Conservation (phyloP, 2,113 vertebrate species). For the Vulpes lagopus region DNA sequence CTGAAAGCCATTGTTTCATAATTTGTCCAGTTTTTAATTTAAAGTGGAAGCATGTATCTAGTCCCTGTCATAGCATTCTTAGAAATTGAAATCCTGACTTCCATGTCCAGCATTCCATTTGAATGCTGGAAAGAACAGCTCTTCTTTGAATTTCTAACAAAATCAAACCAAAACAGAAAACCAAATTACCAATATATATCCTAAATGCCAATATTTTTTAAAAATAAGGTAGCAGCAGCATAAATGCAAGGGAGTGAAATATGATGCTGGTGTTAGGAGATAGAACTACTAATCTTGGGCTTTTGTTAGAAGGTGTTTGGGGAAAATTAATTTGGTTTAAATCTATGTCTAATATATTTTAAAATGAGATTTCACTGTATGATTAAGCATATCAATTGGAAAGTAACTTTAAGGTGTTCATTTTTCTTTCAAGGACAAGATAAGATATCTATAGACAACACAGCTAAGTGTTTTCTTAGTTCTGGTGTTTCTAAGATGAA, state of each 20-base stretch:
- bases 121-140: constrained; percentile 12
- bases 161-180: not conserved
- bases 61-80: not conserved
- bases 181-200: not conserved
- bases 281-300: not conserved
- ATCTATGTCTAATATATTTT: not conserved
- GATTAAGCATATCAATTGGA: not conserved
- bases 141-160: constrained; percentile 50
- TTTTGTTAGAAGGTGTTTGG: constrained; percentile 32
- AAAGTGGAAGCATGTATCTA: not conserved
- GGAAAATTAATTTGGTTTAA: not conserved
- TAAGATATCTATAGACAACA: not conserved
- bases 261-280: not conserved
- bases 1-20: not conserved
- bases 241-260: constrained; percentile 48
- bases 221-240: not conserved
- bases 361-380: constrained; percentile 25
- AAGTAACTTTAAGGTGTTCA: not conserved
- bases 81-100: not conserved
- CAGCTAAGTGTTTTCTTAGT: constrained; percentile 16
- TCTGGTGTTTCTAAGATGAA: not conserved
- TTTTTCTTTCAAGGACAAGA: constrained; percentile 37
- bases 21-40: not conserved
- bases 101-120: not conserved
- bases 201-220: not conserved